A percentile compares a stretch with the other conserved stretches of the same genome.
Evolutionary conservation across 2,797 vertebrate genomes (phyloP).

Genomic region (Bufotes viridis): DNA sequence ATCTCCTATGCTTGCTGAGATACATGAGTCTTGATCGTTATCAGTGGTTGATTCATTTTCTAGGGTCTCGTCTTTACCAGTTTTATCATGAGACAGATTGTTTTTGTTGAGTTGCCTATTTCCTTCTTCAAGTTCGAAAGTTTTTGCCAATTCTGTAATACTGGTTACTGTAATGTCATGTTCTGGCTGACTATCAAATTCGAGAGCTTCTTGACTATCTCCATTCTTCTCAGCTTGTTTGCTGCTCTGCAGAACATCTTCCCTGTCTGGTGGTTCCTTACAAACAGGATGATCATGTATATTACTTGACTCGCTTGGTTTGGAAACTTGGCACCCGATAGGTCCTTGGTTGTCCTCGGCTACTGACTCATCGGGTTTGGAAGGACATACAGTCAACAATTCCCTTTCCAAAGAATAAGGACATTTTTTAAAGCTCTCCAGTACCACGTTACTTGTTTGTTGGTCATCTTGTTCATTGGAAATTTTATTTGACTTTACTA

Average conservation of each 20-base stretch:
- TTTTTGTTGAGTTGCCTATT: not conserved
- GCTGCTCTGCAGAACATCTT: not conserved
- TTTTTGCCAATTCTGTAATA: not conserved
- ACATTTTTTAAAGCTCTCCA: not conserved
- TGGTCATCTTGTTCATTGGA: not conserved
- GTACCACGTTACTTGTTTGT: not conserved
- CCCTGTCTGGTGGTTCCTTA: slow-evolving; percentile 40
- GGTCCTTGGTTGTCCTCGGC: not conserved
- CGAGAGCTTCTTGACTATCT: not conserved
- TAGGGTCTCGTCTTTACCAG: not conserved
- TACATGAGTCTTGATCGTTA: not conserved
- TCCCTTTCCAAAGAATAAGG: not conserved
- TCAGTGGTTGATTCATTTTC: not conserved
- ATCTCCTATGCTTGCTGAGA: not conserved
- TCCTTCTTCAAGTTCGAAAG: not conserved
- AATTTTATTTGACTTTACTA: not conserved
- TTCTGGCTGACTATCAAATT: not conserved
- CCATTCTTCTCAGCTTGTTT: not conserved
- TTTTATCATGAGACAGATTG: not conserved
- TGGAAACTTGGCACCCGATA: not conserved
- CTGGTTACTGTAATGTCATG: not conserved
- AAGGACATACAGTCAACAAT: not conserved
- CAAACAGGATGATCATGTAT: not conserved
- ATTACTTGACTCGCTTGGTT: not conserved
- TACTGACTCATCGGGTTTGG: not conserved